A percentile compares a stretch with the other conserved stretches of the same genome.
These are phyloP conservation scores for Andricus curvator DNA, from an alignment of 2,888 invertebrate genomes.

Conservation along the genomic window DNA sequence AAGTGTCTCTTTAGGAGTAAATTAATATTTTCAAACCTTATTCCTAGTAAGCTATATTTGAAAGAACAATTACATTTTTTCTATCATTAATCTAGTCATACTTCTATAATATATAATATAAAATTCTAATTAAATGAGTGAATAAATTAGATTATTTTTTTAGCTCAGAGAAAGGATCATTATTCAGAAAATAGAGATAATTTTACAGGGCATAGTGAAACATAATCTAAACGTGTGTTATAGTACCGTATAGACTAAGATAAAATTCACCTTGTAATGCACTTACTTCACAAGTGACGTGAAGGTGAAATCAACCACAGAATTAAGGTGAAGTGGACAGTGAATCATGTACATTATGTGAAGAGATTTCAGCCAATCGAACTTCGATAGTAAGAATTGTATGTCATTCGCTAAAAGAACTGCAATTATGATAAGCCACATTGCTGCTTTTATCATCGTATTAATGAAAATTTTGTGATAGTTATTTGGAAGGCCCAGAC, in stretches of 20 bases:
- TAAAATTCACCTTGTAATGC: background rate
- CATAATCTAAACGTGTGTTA: background rate
- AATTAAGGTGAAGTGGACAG: constrained; percentile 19
- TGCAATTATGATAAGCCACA: background rate
- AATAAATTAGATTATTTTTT: too few species aligned
- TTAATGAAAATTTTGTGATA: constrained; percentile 6
- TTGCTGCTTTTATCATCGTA: background rate
- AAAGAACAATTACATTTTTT: background rate
- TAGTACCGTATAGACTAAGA: background rate
- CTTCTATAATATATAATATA: background rate
- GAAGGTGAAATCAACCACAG: constrained; percentile 20
- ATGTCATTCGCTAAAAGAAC: constrained; percentile 14
- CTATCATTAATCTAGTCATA: background rate
- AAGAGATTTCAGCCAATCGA: background rate
- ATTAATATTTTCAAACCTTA: constrained; percentile 17
- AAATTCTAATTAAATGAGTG: too few species aligned
- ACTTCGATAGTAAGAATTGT: background rate
- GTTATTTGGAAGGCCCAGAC: background rate
- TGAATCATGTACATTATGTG: background rate
- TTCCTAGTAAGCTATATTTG: background rate
- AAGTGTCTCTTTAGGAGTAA: background rate
- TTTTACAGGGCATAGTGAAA: background rate
- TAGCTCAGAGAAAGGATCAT: too few species aligned
- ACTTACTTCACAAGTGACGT: constrained; percentile 2
- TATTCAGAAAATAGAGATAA: background rate